These are phyloP conservation scores for Blennius ocellaris DNA, from an alignment of 2,113 vertebrate genomes.

Conservation along the genomic window DNA sequence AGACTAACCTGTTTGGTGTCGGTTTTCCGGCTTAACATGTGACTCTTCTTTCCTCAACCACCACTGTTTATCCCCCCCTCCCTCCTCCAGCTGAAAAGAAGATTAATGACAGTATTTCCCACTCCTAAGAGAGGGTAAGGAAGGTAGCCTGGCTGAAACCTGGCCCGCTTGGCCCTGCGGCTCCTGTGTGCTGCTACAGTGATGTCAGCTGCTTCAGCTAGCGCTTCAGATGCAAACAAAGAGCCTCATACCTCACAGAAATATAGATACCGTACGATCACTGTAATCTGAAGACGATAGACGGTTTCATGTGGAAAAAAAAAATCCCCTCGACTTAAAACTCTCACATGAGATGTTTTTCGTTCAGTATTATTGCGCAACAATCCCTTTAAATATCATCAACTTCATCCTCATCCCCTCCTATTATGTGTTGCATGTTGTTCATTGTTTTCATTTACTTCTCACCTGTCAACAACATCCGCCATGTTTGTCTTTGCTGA, in stretches of 20 bases:
- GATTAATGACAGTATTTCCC: slow-evolving; percentile 83
- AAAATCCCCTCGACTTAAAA: slow-evolving; percentile 2
- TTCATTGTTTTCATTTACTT: slow-evolving; percentile 60
- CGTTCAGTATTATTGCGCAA: slow-evolving; percentile 10
- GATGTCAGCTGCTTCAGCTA: slow-evolving; percentile 77
- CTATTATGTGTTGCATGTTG: slow-evolving; percentile 75
- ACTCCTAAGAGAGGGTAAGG: slow-evolving; percentile 83
- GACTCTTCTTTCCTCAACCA: slow-evolving; percentile 76
- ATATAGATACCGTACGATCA: neutral
- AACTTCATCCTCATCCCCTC: slow-evolving; percentile 42
- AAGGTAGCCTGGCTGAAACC: slow-evolving; percentile 73
- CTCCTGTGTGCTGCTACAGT: slow-evolving; percentile 75
- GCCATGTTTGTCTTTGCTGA: slow-evolving; percentile 72
- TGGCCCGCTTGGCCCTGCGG: slow-evolving; percentile 68
- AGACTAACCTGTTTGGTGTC: slow-evolving; percentile 79
- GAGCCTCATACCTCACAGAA: slow-evolving; percentile 18
- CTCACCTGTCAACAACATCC: slow-evolving; percentile 68
- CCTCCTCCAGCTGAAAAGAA: slow-evolving; percentile 79
- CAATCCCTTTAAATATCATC: neutral
- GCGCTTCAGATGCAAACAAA: slow-evolving; percentile 59
- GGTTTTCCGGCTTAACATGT: slow-evolving; percentile 78
- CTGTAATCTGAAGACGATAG: neutral
- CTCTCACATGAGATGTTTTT: neutral
- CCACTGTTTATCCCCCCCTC: slow-evolving; percentile 61
- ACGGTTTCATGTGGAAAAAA: neutral